Evolutionary conservation across 2,888 invertebrate species (phyloP).

Genomic region (Uloborus plumipes): DNA sequence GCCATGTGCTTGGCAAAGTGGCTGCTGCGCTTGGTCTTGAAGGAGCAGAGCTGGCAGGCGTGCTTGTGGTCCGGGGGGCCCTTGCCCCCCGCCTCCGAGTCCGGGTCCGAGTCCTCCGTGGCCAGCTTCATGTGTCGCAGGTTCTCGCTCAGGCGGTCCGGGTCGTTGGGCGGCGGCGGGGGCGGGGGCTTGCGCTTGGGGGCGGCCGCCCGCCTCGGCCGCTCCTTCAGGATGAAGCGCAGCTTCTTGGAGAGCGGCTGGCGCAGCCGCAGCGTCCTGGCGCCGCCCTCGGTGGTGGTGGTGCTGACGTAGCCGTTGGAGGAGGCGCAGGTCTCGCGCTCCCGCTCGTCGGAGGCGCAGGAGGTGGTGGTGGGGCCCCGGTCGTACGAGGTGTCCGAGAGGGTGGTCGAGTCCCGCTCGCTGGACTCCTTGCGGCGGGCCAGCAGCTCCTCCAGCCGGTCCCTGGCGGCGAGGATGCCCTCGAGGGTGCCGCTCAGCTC

Average conservation of each 20-base stretch:
- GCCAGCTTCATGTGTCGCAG: constrained; percentile 52
- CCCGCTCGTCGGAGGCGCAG: constrained; percentile 47
- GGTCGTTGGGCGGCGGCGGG: constrained; percentile 24
- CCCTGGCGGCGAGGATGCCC: constrained; percentile 45
- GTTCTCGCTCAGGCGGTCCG: constrained; percentile 39
- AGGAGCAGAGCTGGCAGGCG: constrained; percentile 72
- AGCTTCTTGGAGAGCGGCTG: constrained; percentile 38
- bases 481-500: constrained; percentile 48
- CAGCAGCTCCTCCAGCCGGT: constrained; percentile 34
- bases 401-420: constrained; percentile 43
- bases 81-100: constrained; percentile 13
- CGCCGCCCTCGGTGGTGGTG: constrained; percentile 40
- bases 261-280: constrained; percentile 10
- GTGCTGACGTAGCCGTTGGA: constrained; percentile 36
- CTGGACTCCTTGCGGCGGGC: constrained; percentile 34
- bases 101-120: constrained; percentile 31
- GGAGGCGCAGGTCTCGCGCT: constrained; percentile 39
- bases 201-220: constrained; percentile 26
- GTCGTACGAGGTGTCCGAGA: constrained; percentile 50
- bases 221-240: constrained; percentile 34
- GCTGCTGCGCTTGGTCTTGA: constrained; percentile 73
- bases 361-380: constrained; percentile 44
- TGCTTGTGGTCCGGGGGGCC: constrained; percentile 69
- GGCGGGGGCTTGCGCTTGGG: constrained; percentile 24
- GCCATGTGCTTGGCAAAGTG: constrained; percentile 71